Evolutionary conservation across 37 sponge, comb jelly and placozoan genomes (phyloP).

Genomic region (Haliclona indistincta): DNA sequence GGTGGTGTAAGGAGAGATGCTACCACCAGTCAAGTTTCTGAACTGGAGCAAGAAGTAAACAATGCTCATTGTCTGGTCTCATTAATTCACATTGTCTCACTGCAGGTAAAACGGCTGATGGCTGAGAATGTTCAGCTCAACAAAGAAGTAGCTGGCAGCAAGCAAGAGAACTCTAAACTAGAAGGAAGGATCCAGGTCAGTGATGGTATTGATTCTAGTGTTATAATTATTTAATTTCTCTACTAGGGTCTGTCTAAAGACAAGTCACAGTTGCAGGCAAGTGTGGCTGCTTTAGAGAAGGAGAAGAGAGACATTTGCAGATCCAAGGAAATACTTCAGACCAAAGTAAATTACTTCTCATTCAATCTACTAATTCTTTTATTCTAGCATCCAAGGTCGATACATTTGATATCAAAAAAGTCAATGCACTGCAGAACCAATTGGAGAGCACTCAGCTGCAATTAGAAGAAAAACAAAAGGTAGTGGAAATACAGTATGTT

Average conservation of each 20-base stretch:
- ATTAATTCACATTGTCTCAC: background rate
- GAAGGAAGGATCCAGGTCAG: conserved; percentile 54
- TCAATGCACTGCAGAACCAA: background rate
- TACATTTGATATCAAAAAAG: too few relatives aligned
- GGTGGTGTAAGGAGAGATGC: background rate
- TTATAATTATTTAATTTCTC: background rate
- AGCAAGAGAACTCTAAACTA: conserved; percentile 34
- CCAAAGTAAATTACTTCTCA: conserved; percentile 36
- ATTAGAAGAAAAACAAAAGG: background rate
- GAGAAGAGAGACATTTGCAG: conserved; percentile 37
- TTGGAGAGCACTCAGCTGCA: background rate
- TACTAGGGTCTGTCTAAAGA: conserved; percentile 31
- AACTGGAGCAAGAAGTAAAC: conserved; percentile 43
- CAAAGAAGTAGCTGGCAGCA: conserved; percentile 37
- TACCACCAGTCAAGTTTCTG: conserved; percentile 1
- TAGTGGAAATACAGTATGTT: too few relatives aligned
- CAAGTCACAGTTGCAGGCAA: conserved; percentile 47
- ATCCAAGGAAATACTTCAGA: conserved; percentile 32
- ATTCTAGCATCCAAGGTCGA: too few relatives aligned
- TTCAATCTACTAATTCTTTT: too few relatives aligned
- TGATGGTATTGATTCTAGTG: background rate
- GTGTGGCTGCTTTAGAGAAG: conserved; percentile 38
- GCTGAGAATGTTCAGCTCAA: conserved; percentile 34
- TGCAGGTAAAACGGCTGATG: conserved; percentile 32
- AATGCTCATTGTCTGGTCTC: background rate